Percentiles rank a stretch among this genome's conserved stretches.
Conservation (phyloP, 2,113 vertebrate genomes). For the Alethe diademata region DNA sequence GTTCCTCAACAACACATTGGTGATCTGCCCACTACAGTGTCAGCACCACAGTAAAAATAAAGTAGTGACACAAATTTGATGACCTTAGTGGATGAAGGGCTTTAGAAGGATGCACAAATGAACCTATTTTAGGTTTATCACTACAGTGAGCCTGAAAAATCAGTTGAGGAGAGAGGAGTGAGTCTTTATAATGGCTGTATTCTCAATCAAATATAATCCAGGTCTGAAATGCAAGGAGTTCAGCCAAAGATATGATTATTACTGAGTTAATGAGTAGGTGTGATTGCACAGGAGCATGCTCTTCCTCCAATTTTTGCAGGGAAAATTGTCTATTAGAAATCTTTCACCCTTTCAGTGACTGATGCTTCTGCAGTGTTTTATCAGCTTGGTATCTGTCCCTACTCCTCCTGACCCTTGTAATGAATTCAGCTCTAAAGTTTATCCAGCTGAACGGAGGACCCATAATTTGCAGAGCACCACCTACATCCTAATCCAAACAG, state of each 20-base stretch:
- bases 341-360: background rate
- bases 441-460: background rate
- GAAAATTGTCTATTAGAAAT: background rate
- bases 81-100: background rate
- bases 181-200: background rate
- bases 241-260: background rate
- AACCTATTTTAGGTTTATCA: background rate
- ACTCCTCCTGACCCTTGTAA: background rate
- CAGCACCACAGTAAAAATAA: background rate
- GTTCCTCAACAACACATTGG: accelerated
- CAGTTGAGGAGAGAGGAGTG: background rate
- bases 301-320: background rate
- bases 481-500: background rate
- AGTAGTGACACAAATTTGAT: background rate
- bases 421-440: background rate
- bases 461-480: background rate
- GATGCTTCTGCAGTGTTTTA: background rate
- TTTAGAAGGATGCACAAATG: background rate
- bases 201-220: background rate
- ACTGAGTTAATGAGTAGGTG: background rate
- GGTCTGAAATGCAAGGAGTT: background rate
- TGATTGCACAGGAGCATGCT: background rate
- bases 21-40: background rate
- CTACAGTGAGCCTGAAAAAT: background rate
- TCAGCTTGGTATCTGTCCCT: background rate